Base-by-base conservation (phyloP, 2,888 invertebrate species). In the Portevinia maculata region DNA sequence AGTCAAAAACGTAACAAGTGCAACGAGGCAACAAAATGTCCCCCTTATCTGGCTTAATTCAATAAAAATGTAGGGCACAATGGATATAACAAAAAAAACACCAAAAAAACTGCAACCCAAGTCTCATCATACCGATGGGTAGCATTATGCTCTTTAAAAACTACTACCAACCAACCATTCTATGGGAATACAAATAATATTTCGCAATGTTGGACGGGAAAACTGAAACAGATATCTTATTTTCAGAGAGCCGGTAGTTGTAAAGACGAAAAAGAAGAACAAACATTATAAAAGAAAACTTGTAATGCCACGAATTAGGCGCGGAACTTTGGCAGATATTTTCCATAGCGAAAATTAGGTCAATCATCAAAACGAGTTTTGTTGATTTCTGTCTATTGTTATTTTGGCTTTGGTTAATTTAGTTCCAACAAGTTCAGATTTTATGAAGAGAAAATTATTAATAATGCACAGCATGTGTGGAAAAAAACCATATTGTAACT, bases 151-250 rank as follows among this genome's bases (percentile, higher is more conserved):
- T 19, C 44, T 19, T 19, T 44, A 15, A 3, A 24, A 24, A 24
- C 24, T 9, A 3, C 19, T 4, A n/a, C 41, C 8, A 15, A 50
- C 48, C 17, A n/a, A 3, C 21, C 59, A 2, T 11, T 50, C 69
- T 30, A 59, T 70, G 71, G 71, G 60, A 60, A 71, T 32, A 8
- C 19, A 17, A 44, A 19, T 55, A 53, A 62, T 34, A 50, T 69
- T 75, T 64, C 52, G 55, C 75, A 69, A 75, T 48, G 41, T 60
- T 74, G 62, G 69, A 79, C 74, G 62, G 75, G 69, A 69, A 67
- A 74, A 79, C 17, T 75, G 79, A 75, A 79, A 69, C 34, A 50
- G 57, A 79, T 79, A 79, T 69, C 79, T 70, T 50, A 24, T 17
- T 30, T 6, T 9, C 5, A 21, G 59, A 28, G n/a, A 46, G 19